phyloP scores from a whole-genome alignment of 2,888 invertebrate genomes.

The Leptopilina drosophilae region DNA sequence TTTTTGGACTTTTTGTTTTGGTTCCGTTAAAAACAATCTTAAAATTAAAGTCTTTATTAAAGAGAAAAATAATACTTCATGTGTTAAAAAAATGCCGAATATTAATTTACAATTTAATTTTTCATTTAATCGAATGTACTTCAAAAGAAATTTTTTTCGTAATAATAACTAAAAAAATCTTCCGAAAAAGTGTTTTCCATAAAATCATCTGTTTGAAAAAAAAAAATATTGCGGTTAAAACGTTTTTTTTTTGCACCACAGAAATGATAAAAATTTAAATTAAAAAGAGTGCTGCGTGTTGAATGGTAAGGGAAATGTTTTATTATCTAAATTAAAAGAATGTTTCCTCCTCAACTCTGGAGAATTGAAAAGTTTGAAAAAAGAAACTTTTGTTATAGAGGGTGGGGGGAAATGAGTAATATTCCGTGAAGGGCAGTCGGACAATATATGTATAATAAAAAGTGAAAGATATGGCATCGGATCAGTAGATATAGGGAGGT shows the following conservation, averaged over 20 bases:
- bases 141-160: too few species aligned
- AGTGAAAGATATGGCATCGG: conserved; percentile 1
- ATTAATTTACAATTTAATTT: too few species aligned
- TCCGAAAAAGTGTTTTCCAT: too few species aligned
- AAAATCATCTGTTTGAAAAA: too few species aligned
- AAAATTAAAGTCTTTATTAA: too few species aligned
- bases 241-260: neutral
- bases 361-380: conserved; percentile 6
- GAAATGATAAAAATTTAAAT: neutral
- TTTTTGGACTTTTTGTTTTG: too few species aligned
- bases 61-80: too few species aligned
- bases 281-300: neutral
- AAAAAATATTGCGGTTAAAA: too few species aligned
- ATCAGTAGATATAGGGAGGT: conserved; percentile 6
- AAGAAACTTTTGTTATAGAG: neutral
- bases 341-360: neutral
- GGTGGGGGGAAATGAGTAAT: neutral
- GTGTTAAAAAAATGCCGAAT: too few species aligned
- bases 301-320: neutral
- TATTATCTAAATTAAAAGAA: conserved; percentile 6
- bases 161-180: too few species aligned
- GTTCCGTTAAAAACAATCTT: too few species aligned
- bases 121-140: too few species aligned
- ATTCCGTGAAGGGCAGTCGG: conserved; percentile 1
- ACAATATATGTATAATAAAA: conserved; percentile 23